Percentiles rank a stretch among this genome's conserved stretches.
Evolutionary conservation across 53 echinoderm and acorn worm species (phyloP).

Genomic region (Pentamera pediparva): DNA sequence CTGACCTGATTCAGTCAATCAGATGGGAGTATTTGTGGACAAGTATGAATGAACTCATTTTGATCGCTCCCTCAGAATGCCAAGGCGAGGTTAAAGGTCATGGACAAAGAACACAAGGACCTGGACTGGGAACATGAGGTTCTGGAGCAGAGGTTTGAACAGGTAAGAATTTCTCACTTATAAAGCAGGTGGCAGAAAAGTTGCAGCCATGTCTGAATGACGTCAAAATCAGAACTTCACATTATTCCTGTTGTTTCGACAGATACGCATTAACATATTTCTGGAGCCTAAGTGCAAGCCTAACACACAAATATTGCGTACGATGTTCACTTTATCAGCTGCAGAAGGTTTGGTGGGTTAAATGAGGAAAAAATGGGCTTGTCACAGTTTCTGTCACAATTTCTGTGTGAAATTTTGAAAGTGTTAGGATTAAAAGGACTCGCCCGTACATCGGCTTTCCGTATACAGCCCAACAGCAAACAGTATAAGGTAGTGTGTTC

Average conservation of each 20-base stretch:
- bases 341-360: no score
- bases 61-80: no score
- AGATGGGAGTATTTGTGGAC: no score
- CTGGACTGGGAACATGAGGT: slow-evolving; percentile 98
- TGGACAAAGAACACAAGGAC: slow-evolving; percentile 91
- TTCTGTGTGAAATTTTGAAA: slow-evolving; percentile 86
- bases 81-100: slow-evolving; percentile 88
- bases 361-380: slow-evolving; percentile 73
- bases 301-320: neutral
- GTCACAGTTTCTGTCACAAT: slow-evolving; percentile 79
- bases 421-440: slow-evolving; percentile 84
- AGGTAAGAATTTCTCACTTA: slow-evolving; percentile 52
- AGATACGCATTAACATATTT: no score
- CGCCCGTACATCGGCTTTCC: no score
- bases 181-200: no score
- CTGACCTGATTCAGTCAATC: no score
- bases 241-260: no score
- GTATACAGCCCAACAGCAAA: no score
- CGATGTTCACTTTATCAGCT: slow-evolving; percentile 33
- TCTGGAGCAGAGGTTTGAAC: slow-evolving; percentile 95
- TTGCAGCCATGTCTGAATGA: no score
- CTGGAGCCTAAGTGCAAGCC: no score
- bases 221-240: neutral
- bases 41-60: no score
- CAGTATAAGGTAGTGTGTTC: slow-evolving; percentile 80